Base-by-base conservation (phyloP, 2,797 vertebrate genomes). In the Poeciliopsis gracilis region DNA sequence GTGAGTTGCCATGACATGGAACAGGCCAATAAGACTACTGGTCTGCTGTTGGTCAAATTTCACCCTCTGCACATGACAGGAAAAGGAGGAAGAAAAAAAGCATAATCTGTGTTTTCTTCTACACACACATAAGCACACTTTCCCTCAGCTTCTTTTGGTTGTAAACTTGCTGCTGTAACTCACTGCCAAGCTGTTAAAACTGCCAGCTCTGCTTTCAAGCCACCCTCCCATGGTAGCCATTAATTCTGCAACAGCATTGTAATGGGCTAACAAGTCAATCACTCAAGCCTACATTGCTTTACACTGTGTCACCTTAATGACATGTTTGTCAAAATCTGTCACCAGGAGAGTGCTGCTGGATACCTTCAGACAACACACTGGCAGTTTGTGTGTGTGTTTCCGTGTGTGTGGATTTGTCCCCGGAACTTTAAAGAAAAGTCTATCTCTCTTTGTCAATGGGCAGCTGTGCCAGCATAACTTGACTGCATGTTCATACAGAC, bases 191-290 rank as follows among this genome's bases (percentile, higher is more conserved):
- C 95, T 94, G 96, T 96, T 96, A 97, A 97, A 97, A 92, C 94
- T 95, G 95, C 95, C 95, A 96, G 95, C 93, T 95, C 93, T 85
- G 90, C 94, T 96, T 95, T 94, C 89, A 94, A 97, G 95, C 94
- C 94, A 84, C 92, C 95, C 96, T 97, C 96, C 95, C 94, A 90
- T 93, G 96, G 96, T 94, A 96, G 95, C 96, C 95, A 96, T 97
- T 97, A 97, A 97, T 96, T 96, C 96, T 94, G 95, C 92, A 93
- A 93, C 94, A 95, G 95, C 93, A 95, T 96, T 94, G 87, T 96
- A 97, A 96, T 96, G 96, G 97, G 96, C 97, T 97, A 97, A 94
- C 87, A 94, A 97, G 96, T 97, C 97, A 97, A 96, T 96, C 95
- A 96, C 88, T 93, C 94, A 86, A 92, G 93, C 93, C 93, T 95